A percentile compares a stretch with the other conserved stretches of the same genome.
phyloP scores from a whole-genome alignment of 2,797 vertebrate genomes.

The Siniperca scherzeri region DNA sequence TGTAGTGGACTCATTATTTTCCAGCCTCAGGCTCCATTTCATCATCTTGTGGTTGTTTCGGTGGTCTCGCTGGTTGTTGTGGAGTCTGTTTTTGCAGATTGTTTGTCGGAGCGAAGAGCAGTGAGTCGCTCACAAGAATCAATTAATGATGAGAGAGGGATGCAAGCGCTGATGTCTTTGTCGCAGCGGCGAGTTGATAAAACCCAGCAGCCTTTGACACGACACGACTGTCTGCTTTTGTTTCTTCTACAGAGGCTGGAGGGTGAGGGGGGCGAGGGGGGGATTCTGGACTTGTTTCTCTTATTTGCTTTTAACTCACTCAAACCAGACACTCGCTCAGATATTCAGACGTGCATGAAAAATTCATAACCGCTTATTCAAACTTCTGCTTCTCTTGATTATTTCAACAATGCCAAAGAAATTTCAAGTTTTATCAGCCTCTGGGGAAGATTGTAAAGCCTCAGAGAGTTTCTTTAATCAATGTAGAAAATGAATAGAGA shows the following conservation, averaged over 20 bases:
- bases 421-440: constrained; percentile 38
- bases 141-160: constrained; percentile 89
- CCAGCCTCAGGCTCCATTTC: constrained; percentile 89
- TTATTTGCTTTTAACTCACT: constrained; percentile 58
- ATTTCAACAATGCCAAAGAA: constrained; percentile 49
- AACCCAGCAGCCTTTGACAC: constrained; percentile 86
- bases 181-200: constrained; percentile 86
- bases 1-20: constrained; percentile 93
- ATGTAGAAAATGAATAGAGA: neutral
- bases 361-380: constrained; percentile 59
- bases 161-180: constrained; percentile 86
- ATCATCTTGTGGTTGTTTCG: constrained; percentile 87
- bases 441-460: constrained; percentile 25
- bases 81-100: constrained; percentile 48
- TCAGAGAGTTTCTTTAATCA: constrained; percentile 16
- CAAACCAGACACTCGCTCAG: constrained; percentile 36
- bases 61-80: constrained; percentile 84
- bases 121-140: constrained; percentile 86
- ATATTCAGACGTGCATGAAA: constrained; percentile 62
- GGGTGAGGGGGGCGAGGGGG: neutral
- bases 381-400: constrained; percentile 62
- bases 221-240: constrained; percentile 83
- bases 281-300: constrained; percentile 32
- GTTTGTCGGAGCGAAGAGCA: constrained; percentile 72
- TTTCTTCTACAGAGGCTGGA: constrained; percentile 72